Evolutionary conservation across 2,888 invertebrate genomes (phyloP).

Genomic region (Agonopterix arenella): DNA sequence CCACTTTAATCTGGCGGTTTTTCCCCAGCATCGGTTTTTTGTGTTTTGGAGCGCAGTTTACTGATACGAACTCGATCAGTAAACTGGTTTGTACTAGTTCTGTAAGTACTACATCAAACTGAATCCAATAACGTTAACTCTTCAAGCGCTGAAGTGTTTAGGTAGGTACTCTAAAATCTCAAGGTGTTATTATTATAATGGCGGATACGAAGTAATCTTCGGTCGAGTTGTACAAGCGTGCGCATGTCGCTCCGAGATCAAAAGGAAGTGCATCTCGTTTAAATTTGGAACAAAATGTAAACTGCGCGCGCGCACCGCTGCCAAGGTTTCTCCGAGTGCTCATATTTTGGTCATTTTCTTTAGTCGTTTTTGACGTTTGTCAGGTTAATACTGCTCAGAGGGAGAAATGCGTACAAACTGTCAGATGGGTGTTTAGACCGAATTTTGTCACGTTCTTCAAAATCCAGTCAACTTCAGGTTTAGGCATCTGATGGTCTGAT

Average conservation of each 20-base stretch:
- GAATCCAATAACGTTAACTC: too few relatives aligned
- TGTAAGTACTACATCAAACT: too few relatives aligned
- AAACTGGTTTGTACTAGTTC: too few relatives aligned
- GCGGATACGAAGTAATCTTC: conserved; percentile 1
- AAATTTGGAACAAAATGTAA: conserved; percentile 43
- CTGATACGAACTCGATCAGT: too few relatives aligned
- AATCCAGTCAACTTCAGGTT: too few relatives aligned
- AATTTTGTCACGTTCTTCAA: too few relatives aligned
- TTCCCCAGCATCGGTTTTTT: too few relatives aligned
- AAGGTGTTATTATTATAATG: conserved; percentile 4
- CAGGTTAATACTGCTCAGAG: not conserved
- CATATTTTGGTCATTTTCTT: conserved; percentile 17
- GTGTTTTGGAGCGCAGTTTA: too few relatives aligned
- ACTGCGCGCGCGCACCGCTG: conserved; percentile 19
- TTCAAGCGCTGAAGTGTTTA: too few relatives aligned
- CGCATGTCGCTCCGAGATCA: conserved; percentile 26
- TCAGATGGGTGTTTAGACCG: too few relatives aligned
- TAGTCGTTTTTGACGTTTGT: conserved; percentile 32
- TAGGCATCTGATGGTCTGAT: too few relatives aligned
- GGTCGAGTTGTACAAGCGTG: not conserved
- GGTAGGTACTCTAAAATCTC: not conserved
- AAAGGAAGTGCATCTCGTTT: conserved; percentile 37
- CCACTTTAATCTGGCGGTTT: too few relatives aligned
- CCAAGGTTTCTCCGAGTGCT: conserved; percentile 43
- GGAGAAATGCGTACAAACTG: not conserved